phyloP scores from a whole-genome alignment of 2,888 invertebrate genomes.

The Lepidochitona cinerea region DNA sequence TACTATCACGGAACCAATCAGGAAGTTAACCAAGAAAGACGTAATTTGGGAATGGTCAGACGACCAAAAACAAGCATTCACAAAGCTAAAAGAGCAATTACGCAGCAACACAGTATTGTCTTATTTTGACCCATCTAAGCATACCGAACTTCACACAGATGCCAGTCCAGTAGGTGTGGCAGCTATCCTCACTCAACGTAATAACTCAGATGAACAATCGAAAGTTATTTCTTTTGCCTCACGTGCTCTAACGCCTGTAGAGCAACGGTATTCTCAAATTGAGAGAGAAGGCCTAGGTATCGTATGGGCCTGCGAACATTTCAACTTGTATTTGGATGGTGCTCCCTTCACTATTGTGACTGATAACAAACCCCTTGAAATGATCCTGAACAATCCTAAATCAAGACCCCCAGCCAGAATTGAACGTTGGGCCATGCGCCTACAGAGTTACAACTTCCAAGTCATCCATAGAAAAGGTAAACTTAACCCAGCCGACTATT shows the following conservation, averaged over 20 bases:
- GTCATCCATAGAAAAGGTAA: no score
- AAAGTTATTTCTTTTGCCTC: conserved; percentile 1
- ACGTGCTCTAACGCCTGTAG: conserved; percentile 4
- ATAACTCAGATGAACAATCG: background rate
- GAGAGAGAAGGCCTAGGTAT: conserved; percentile 29
- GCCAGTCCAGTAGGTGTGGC: conserved; percentile 27
- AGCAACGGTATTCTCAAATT: conserved; percentile 26
- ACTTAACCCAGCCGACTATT: no score
- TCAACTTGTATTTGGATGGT: conserved; percentile 31
- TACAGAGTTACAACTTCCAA: no score
- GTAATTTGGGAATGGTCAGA: conserved; percentile 9
- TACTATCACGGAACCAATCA: conserved; percentile 14
- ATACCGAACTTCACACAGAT: conserved; percentile 12
- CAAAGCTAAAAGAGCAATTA: background rate
- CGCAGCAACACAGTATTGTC: conserved; percentile 19
- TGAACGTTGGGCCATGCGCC: no score
- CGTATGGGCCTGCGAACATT: conserved; percentile 29
- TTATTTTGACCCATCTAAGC: conserved; percentile 15
- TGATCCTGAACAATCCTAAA: no score
- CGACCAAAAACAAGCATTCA: conserved; percentile 4
- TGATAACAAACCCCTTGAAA: no score
- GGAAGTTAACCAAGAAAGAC: conserved; percentile 9
- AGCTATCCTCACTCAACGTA: conserved; percentile 17
- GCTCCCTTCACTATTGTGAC: no score
- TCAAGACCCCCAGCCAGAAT: no score